Conservation (phyloP, 2,888 invertebrate species). For the Hydraecia micacea region DNA sequence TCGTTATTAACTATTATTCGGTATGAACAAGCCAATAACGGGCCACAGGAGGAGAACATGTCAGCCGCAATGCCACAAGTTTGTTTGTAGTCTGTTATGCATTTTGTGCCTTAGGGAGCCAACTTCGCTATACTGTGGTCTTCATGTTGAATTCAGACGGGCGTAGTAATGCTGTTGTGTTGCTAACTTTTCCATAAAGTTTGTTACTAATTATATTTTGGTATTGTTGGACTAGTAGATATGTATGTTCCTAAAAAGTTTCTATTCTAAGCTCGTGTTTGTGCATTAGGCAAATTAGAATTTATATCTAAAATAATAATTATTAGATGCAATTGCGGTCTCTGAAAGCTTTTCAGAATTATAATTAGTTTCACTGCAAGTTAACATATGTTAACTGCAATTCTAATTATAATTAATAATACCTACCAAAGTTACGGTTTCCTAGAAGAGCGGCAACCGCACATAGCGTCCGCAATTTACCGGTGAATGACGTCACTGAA, state of each 20-base stretch:
- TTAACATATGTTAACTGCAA: neutral
- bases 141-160: constrained; percentile 60
- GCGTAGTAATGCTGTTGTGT: constrained; percentile 51
- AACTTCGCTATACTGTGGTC: constrained; percentile 60
- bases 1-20: constrained; percentile 48
- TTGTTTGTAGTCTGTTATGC: constrained; percentile 66
- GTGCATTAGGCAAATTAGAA: constrained; percentile 55
- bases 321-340: neutral
- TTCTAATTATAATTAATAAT: neutral
- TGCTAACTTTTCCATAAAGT: constrained; percentile 58
- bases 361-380: neutral
- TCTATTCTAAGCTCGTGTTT: constrained; percentile 44
- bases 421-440: neutral
- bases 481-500: neutral
- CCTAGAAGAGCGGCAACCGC: neutral
- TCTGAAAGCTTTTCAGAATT: neutral
- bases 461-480: neutral
- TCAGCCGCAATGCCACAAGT: constrained; percentile 60
- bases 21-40: constrained; percentile 52
- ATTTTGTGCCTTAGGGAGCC: constrained; percentile 68
- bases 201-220: constrained; percentile 58
- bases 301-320: constrained; percentile 10
- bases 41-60: constrained; percentile 51
- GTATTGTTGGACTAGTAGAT: constrained; percentile 28
- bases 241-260: constrained; percentile 38